phyloP scores from a whole-genome alignment of 2,113 vertebrate species.

The human (Homo sapiens) region GRCh38 chr16:29375501-29376000 shows the following conservation, averaged over 20 bases:
- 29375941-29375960: background rate
- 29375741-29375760: background rate
- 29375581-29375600: too few species aligned
- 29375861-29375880: background rate
- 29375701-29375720: too few species aligned
- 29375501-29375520: too few species aligned
- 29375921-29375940: background rate
- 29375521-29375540: too few species aligned
- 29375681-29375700: too few species aligned
- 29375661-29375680: too few species aligned
- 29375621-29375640: too few species aligned
- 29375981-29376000: background rate
- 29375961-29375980: background rate
- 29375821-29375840: background rate
- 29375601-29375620: too few species aligned
- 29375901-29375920: background rate
- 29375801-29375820: background rate
- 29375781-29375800: background rate
- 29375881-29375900: background rate
- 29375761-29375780: background rate
- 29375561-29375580: too few species aligned
- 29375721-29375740: too few species aligned
- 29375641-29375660: too few species aligned
- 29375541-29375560: too few species aligned
- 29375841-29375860: background rate